Conservation (phyloP, 2,113 vertebrate genomes). For the Labeo catla region DNA sequence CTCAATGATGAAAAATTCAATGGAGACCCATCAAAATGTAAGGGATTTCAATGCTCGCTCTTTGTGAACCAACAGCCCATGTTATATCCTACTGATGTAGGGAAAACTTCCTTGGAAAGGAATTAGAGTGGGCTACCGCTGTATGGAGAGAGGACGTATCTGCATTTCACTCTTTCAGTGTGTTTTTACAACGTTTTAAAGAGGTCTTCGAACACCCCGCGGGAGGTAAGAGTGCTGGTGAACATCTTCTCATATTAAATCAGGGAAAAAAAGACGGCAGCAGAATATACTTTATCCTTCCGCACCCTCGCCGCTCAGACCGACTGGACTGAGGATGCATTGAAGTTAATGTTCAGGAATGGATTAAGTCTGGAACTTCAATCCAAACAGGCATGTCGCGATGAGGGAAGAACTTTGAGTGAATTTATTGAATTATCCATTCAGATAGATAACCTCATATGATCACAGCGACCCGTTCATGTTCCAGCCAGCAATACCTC, state of each 20-base stretch:
- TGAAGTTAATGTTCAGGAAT: neutral
- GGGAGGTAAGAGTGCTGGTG: neutral
- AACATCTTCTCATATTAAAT: neutral
- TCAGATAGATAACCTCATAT: too few species aligned
- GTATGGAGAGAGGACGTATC: neutral
- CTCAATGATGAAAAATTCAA: too few species aligned
- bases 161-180: neutral
- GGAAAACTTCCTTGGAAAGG: neutral
- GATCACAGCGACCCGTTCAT: too few species aligned
- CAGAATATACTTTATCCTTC: neutral
- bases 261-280: neutral
- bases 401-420: neutral
- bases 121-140: neutral
- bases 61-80: too few species aligned
- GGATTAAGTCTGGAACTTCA: neutral
- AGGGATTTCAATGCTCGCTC: too few species aligned
- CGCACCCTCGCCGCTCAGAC: neutral
- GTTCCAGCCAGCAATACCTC: too few species aligned
- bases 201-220: neutral
- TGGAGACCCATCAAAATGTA: too few species aligned
- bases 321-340: neutral
- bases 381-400: neutral
- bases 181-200: neutral
- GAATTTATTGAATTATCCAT: neutral
- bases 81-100: too few species aligned